Evolutionary conservation across 53 echinoderm and acorn worm species (phyloP), one percentile per base, ranked within the genome.

Genomic region (Holothuria scabra): DNA sequence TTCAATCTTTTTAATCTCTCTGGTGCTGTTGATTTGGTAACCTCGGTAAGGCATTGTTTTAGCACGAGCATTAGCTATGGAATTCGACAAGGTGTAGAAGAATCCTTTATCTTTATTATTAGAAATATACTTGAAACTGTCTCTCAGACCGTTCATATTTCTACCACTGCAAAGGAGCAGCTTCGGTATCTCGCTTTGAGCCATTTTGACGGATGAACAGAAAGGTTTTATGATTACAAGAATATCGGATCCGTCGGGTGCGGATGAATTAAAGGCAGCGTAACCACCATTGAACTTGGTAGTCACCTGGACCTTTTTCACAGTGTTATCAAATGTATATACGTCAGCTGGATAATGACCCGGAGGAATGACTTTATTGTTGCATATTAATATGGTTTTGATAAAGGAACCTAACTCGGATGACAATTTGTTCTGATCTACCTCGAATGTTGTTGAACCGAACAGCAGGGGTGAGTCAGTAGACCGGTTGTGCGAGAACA

Each of bases 371-470:
- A 84, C 49, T 1, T 84, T 86, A 35, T 89, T 75, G 60, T 92
- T 87, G 65, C 28, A 64, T 23, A 35, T 85, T 12, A 87, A 60
- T 5, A 87, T 24, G 29, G 86, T 86, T 71, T 92, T 92, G 32
- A 89, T 89, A 1, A 92, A 74, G 46, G 92, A 89, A 8, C 89
- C 92, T 16, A 92, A 78, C 31, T 89, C 92, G 2, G 92, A 88
- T 6, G 92, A 82, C 7, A 89, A 81, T 49, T 92, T 89, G 69
- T 75, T 69, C 61, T 92, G 92, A 13, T 83, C 92, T 89, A 92
- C 89, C 58, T 92, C 89, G 76, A 89, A 92, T 63, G 86, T 92
- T 70, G 89, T 86, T 16, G 92, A 92, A 28, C 92, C 92, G 13
- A 92, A 68, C 60, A 92, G 48, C 34, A 92, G 89, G 16, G 92